Percentiles rank a stretch among this genome's conserved stretches.
phyloP scores from a whole-genome alignment of 2,888 invertebrate genomes.

The Dryobota labecula region DNA sequence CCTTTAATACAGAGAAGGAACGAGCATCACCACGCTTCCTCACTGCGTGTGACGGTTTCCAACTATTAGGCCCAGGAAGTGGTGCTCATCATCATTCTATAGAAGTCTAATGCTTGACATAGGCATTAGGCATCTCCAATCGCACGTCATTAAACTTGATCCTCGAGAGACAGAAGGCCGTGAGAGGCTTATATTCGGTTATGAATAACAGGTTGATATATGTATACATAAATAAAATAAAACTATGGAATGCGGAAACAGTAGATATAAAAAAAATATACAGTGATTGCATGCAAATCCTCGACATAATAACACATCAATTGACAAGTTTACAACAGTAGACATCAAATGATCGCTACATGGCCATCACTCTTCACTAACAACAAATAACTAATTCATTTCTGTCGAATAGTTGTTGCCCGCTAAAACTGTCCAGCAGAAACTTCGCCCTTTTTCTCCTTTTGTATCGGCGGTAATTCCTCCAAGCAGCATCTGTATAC shows the following conservation, averaged over 20 bases:
- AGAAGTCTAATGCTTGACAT: neutral
- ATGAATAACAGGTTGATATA: neutral
- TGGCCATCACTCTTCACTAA: slow-evolving; percentile 21
- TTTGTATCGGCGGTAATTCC: neutral
- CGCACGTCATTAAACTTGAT: neutral
- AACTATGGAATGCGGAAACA: slow-evolving; percentile 16
- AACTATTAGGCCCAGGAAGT: neutral
- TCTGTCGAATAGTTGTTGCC: neutral
- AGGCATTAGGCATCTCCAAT: neutral
- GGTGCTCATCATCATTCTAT: neutral
- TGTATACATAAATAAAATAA: neutral
- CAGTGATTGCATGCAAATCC: slow-evolving; percentile 37
- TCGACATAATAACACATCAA: slow-evolving; percentile 39
- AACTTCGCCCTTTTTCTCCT: neutral
- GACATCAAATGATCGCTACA: slow-evolving; percentile 24
- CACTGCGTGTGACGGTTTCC: neutral
- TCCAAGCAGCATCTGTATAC: neutral
- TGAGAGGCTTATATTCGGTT: neutral
- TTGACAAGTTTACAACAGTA: slow-evolving; percentile 43
- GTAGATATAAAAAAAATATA: slow-evolving; percentile 1
- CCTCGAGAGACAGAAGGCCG: neutral
- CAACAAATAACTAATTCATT: slow-evolving; percentile 5
- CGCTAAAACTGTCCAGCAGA: neutral
- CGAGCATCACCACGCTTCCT: neutral
- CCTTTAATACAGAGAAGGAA: neutral